A percentile compares a stretch with the other conserved stretches of the same genome.
phyloP scores from a whole-genome alignment of 2,888 invertebrate genomes.

The Mongoloraphidia duomilia region DNA sequence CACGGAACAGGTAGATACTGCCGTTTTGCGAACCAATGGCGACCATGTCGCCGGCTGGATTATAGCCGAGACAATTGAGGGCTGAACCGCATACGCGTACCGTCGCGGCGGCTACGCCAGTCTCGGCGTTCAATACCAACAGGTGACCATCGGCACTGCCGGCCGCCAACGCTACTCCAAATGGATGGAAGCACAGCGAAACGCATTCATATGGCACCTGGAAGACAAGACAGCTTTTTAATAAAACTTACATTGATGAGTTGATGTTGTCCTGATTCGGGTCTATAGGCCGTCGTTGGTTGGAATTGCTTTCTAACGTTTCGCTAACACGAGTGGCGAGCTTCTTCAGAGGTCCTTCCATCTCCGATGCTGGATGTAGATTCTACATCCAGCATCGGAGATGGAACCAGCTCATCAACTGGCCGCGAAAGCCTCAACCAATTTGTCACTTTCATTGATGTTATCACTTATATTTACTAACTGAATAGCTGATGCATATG shows the following conservation, averaged over 20 bases:
- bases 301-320: too few species aligned
- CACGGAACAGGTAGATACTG: conserved; percentile 65
- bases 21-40: conserved; percentile 88
- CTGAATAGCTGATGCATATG: too few species aligned
- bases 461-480: too few species aligned
- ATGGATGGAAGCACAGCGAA: conserved; percentile 74
- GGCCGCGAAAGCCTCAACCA: too few species aligned
- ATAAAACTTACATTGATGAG: not conserved
- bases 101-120: conserved; percentile 72
- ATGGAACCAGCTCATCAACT: too few species aligned
- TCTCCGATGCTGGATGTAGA: too few species aligned
- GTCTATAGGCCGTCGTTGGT: too few species aligned
- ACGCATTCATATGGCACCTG: conserved; percentile 78
- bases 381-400: too few species aligned
- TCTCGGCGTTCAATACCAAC: conserved; percentile 72
- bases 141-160: conserved; percentile 85
- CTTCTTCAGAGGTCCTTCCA: too few species aligned
- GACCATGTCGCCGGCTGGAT: conserved; percentile 75
- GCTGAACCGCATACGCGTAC: conserved; percentile 78
- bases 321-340: too few species aligned
- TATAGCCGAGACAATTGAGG: conserved; percentile 73
- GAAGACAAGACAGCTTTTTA: conserved; percentile 7
- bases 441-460: too few species aligned
- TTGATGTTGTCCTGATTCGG: too few species aligned
- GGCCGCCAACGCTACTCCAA: conserved; percentile 72